Conservation (phyloP, 2,888 invertebrate species). For the Alviniconcha strummeri region DNA sequence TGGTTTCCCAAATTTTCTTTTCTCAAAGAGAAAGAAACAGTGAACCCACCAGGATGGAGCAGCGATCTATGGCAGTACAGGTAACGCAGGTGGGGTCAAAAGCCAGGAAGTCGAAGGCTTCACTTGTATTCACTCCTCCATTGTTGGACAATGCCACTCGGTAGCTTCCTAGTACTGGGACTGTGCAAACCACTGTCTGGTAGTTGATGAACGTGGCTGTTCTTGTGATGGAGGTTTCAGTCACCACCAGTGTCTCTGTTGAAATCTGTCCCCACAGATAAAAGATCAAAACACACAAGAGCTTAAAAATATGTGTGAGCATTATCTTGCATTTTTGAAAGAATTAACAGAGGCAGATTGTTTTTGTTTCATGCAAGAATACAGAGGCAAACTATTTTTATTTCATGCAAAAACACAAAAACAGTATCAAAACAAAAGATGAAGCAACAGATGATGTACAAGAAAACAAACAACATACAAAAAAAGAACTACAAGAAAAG, state of each 20-base stretch:
- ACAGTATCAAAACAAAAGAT: no score
- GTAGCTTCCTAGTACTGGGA: slow-evolving; percentile 35
- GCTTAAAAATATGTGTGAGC: no score
- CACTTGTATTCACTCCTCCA: slow-evolving; percentile 37
- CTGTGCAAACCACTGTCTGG: slow-evolving; percentile 40
- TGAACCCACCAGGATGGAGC: slow-evolving; percentile 38
- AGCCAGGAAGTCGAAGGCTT: slow-evolving; percentile 30
- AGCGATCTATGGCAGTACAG: slow-evolving; percentile 29
- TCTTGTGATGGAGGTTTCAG: slow-evolving; percentile 15
- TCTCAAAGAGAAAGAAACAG: neutral
- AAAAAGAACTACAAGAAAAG: no score
- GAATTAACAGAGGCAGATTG: no score
- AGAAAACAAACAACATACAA: no score
- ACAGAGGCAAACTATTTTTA: no score
- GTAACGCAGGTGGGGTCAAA: slow-evolving; percentile 43
- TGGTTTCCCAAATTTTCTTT: neutral
- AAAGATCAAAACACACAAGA: neutral
- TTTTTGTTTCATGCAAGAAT: no score
- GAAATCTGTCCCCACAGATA: slow-evolving; percentile 25
- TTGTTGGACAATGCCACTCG: slow-evolving; percentile 43
- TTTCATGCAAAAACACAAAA: no score
- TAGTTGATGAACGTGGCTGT: slow-evolving; percentile 46
- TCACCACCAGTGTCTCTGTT: slow-evolving; percentile 28
- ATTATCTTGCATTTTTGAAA: no score
- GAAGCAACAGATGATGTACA: no score